Evolutionary conservation across 2,888 invertebrate genomes (phyloP).

Genomic region (Adineta ricciae): DNA sequence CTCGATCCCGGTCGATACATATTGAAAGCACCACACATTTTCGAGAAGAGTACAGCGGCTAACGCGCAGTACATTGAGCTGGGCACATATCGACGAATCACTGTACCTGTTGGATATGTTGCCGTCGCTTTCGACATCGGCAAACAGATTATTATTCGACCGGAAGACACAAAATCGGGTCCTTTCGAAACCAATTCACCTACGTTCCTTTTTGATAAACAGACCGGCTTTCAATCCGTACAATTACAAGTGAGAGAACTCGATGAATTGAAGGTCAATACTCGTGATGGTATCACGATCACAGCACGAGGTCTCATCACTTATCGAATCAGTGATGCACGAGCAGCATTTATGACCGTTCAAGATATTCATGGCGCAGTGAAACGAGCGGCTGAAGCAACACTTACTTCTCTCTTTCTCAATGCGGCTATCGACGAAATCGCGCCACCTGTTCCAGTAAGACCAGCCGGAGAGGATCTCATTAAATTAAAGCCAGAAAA

Average conservation of each 20-base stretch:
- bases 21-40: background rate
- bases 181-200: background rate
- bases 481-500: background rate
- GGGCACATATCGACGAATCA: background rate
- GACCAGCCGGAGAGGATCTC: background rate
- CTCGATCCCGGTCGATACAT: conserved; percentile 3
- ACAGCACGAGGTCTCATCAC: background rate
- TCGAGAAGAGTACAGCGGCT: background rate
- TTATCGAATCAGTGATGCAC: background rate
- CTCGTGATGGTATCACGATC: background rate
- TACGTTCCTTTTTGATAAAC: background rate
- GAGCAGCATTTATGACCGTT: background rate
- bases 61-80: background rate
- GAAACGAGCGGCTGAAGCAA: conserved; percentile 8
- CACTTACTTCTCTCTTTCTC: background rate
- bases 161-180: background rate
- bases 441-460: background rate
- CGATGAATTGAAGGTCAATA: background rate
- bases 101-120: background rate
- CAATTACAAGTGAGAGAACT: background rate
- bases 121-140: background rate
- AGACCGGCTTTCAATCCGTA: background rate
- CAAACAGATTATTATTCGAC: background rate
- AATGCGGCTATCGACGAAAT: background rate
- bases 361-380: conserved; percentile 18